Base-by-base conservation (phyloP, 2,888 invertebrate species). In the Cyaniris semiargus region DNA sequence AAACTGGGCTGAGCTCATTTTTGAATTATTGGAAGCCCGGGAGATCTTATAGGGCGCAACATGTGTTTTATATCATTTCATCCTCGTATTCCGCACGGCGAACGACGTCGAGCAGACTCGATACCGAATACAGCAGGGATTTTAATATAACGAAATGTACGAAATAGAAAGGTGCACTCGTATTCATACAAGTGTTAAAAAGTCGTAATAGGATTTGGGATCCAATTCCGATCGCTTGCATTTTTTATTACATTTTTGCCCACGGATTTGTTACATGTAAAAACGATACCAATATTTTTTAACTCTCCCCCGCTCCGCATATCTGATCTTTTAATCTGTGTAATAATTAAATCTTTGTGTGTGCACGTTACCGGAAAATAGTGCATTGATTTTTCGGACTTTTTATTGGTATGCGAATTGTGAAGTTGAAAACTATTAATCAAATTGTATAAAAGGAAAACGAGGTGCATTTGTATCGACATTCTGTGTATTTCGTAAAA, bases 131-230 rank as follows among this genome's bases (percentile, higher is more conserved):
- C 87, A 87, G 86, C 85, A 81, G 82, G 86, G 82, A 85, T 85
- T 92, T 90, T 91, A 92, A 92, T 92, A 91, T 89, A 87, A 86
- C 85, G 86, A 86, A 88, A 88, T 86, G 87, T 85, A 87, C 84
- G 86, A 85, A 86, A 89, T 87, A 85, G 87, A 86, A 88, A 87
- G 83, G 87, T 83, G 82, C 82, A 81, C 77, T 81, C 85, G 86
- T 85, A 86, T 87, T 90, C 91, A 89, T 90, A 90, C 88, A 87
- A 90, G 91, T 90, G 88, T 87, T 89, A 90, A 89, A 89, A 89
- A 90, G 87, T 89, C 87, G 90, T 90, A 90, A 90, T 89, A 89
- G 90, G 90, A 91, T 90, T 91, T 89, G 85, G 83, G 89, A 91
- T 90, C 86, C 89, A 90, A 89, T 87, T 86, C 86, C 86, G 84